Evolutionary conservation across 2,888 invertebrate species (phyloP).

Genomic region (Hypena proboscidalis): DNA sequence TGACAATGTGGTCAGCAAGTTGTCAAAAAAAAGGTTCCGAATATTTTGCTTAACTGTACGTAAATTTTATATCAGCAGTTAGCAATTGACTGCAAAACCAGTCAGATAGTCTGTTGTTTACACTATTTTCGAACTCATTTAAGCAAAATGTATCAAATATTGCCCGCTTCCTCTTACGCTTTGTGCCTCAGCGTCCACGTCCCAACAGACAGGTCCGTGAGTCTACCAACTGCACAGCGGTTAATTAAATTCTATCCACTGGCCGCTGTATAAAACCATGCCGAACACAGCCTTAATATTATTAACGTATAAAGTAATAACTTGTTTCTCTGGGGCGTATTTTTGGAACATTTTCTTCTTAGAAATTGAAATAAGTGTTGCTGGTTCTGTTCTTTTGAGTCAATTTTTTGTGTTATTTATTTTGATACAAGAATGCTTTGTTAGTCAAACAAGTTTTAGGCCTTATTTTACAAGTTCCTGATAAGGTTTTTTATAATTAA

Average conservation of each 20-base stretch:
- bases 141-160: not conserved
- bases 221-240: constrained; percentile 65
- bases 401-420: too few species aligned
- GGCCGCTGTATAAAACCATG: constrained; percentile 65
- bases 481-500: too few species aligned
- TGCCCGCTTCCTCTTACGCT: constrained; percentile 17
- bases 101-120: too few species aligned
- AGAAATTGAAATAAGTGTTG: constrained; percentile 6
- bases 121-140: too few species aligned
- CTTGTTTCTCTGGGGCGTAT: constrained; percentile 26
- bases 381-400: not conserved
- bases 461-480: too few species aligned
- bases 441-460: too few species aligned
- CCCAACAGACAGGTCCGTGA: constrained; percentile 63
- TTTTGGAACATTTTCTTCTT: constrained; percentile 20
- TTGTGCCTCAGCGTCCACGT: constrained; percentile 40
- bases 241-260: constrained; percentile 78
- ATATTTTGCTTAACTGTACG: too few species aligned
- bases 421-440: too few species aligned
- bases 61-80: too few species aligned
- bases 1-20: too few species aligned
- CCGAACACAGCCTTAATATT: constrained; percentile 60
- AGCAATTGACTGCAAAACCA: too few species aligned
- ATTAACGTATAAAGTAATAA: constrained; percentile 55
- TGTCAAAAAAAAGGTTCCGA: too few species aligned